Percentiles rank a stretch among this genome's conserved stretches.
Conservation (phyloP, 2,888 invertebrate species). For the Habrosyne pyritoides region DNA sequence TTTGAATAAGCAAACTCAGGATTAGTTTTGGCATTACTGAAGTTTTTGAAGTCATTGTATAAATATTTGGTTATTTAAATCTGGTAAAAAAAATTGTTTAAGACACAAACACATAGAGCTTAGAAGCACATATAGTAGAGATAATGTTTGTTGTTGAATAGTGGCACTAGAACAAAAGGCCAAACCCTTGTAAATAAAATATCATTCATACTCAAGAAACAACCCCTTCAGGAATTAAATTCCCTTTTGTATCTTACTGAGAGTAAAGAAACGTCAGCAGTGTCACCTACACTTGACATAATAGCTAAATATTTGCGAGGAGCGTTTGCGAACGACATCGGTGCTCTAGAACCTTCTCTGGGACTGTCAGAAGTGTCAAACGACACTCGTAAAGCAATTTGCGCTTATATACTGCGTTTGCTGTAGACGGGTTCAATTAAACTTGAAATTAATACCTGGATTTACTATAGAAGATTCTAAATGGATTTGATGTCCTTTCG, state of each 20-base stretch:
- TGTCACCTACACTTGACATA: conserved; percentile 16
- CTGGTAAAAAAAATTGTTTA: no score
- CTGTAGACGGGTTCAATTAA: conserved; percentile 25
- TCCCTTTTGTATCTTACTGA: background rate
- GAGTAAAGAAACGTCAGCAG: conserved; percentile 16
- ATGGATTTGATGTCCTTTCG: background rate
- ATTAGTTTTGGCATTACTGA: background rate
- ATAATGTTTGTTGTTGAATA: no score
- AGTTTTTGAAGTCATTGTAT: no score
- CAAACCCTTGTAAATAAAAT: no score
- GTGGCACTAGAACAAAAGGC: no score
- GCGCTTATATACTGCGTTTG: conserved; percentile 14
- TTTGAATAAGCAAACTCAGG: background rate
- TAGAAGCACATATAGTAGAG: no score
- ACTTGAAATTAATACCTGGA: conserved; percentile 1
- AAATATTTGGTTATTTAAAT: no score
- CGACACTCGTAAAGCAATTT: conserved; percentile 32
- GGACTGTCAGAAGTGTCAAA: conserved; percentile 20
- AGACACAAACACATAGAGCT: no score
- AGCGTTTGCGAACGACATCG: conserved; percentile 23
- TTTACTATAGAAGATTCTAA: background rate
- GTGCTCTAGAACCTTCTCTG: conserved; percentile 14
- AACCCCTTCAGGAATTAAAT: background rate
- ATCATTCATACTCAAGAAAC: background rate
- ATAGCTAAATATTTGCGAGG: conserved; percentile 23